A percentile compares a stretch with the other conserved stretches of the same genome.
Evolutionary conservation across 2,888 invertebrate genomes (phyloP).

Genomic region (Eristalis arbustorum): DNA sequence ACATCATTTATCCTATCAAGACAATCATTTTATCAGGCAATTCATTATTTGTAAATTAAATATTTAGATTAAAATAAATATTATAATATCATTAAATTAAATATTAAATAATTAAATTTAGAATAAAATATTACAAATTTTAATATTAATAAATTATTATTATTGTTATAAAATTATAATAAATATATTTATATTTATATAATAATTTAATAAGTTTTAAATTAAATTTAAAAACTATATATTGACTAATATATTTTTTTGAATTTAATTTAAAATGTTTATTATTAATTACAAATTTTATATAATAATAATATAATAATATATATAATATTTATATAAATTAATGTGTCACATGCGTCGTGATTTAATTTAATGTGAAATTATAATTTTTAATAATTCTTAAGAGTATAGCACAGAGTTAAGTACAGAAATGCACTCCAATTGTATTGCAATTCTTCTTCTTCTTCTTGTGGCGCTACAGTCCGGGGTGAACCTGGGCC

Average conservation of each 20-base stretch:
- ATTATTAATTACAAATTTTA: constrained; percentile 33
- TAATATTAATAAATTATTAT: too few species aligned
- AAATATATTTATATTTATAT: too few species aligned
- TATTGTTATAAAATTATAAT: constrained; percentile 51
- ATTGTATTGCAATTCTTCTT: too few species aligned
- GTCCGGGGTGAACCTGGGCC: too few species aligned
- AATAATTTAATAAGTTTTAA: constrained; percentile 72
- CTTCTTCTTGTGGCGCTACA: too few species aligned
- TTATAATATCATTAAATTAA: constrained; percentile 41
- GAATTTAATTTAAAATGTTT: constrained; percentile 64
- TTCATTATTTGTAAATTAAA: constrained; percentile 67
- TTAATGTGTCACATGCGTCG: too few species aligned
- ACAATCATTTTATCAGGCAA: constrained; percentile 82
- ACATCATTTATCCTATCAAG: constrained; percentile 84
- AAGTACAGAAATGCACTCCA: too few species aligned
- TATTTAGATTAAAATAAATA: constrained; percentile 57
- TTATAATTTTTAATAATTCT: too few species aligned
- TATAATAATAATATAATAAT: constrained; percentile 32
- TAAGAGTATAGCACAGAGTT: too few species aligned
- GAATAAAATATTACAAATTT: too few species aligned
- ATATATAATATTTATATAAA: constrained; percentile 67
- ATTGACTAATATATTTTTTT: constrained; percentile 61
- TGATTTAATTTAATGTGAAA: too few species aligned
- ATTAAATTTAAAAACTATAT: constrained; percentile 72
- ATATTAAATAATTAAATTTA: constrained; percentile 44